Percentiles rank a stretch among this genome's conserved stretches.
phyloP scores from a whole-genome alignment of 2,888 invertebrate genomes.

The Mechanitis messenoides region DNA sequence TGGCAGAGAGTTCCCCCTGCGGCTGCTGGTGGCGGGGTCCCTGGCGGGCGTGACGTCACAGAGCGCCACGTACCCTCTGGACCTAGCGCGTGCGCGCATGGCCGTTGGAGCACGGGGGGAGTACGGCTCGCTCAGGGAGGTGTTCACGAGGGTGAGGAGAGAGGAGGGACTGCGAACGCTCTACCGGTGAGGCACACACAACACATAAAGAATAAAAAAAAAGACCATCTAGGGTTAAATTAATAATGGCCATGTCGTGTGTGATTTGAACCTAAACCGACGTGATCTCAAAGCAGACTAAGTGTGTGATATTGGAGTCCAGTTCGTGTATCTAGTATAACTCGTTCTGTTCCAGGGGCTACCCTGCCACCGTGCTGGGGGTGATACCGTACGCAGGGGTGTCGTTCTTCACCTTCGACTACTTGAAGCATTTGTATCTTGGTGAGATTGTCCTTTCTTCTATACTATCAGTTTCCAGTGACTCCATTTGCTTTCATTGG shows the following conservation, averaged over 20 bases:
- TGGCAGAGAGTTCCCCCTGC: constrained; percentile 53
- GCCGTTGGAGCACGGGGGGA: constrained; percentile 85
- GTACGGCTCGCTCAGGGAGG: constrained; percentile 75
- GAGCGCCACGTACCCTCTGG: constrained; percentile 95
- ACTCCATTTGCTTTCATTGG: too few species aligned
- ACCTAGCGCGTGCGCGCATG: constrained; percentile 97
- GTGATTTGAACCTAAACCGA: too few species aligned
- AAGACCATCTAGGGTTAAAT: neutral
- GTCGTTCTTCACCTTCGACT: constrained; percentile 98
- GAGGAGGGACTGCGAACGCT: constrained; percentile 87
- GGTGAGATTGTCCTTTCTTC: constrained; percentile 68
- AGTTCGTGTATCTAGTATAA: too few species aligned
- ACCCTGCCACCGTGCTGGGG: constrained; percentile 92
- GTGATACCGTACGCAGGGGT: constrained; percentile 98
- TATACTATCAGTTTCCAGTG: neutral
- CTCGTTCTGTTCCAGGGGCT: constrained; percentile 77
- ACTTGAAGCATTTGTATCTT: constrained; percentile 86
- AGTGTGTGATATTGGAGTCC: too few species aligned
- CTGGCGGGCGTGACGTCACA: constrained; percentile 97
- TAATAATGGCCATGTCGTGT: neutral
- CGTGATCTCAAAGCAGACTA: too few species aligned
- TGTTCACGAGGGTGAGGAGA: constrained; percentile 82
- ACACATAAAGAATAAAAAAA: neutral
- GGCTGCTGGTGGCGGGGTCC: constrained; percentile 91
- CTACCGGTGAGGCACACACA: constrained; percentile 68